Base-by-base conservation (phyloP, 2,888 invertebrate species). In the Mellilla xanthometata region DNA sequence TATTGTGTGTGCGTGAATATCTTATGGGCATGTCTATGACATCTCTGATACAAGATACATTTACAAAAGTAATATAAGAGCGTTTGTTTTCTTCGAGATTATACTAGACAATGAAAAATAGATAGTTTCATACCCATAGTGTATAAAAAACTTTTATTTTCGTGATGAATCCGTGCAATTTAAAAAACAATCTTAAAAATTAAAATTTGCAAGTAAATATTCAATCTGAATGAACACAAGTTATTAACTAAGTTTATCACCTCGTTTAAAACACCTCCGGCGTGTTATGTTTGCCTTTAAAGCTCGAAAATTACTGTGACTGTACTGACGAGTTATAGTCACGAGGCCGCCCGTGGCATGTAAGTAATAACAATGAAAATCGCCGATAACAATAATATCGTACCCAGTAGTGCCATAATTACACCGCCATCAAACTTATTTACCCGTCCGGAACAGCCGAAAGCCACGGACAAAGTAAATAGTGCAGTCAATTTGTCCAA, bases 391-490 rank as follows among this genome's bases (percentile, higher is more conserved):
- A 72, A 65, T 65, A 64, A 64, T 61, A 64, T 35, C 61, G 52
- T 53, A 57, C 58, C 64, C 49, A 61, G 62, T 61, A 56, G 53
- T 51, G 50, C 56, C 59, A 65, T 73, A 78, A 78, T 81, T 75
- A 70, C 68, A 70, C 68, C 61, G 70, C 68, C 63, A 74, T 66
- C 49, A 62, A 67, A 39, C 62, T 65, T 76, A 76, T 82, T 80
- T 68, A 71, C 72, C 68, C 58, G 56, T n/a, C 30, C 11, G 11
- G 35, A 23, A 29, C 29, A 28, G 22, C 29, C 11, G 12, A 29
- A 27, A 48, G 26, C 38, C 27, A 13, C 23, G 27, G 22, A 24
- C 23, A 38, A 41, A 28, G 29, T 38, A 38, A 33, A 48, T 42
- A 42, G 22, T 39, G 49, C 61, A 68, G 62, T 67, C 58, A 65